A percentile compares a stretch with the other conserved stretches of the same genome.
These are phyloP conservation scores for Blennius ocellaris DNA, from an alignment of 2,113 vertebrate genomes.

Conservation along the genomic window DNA sequence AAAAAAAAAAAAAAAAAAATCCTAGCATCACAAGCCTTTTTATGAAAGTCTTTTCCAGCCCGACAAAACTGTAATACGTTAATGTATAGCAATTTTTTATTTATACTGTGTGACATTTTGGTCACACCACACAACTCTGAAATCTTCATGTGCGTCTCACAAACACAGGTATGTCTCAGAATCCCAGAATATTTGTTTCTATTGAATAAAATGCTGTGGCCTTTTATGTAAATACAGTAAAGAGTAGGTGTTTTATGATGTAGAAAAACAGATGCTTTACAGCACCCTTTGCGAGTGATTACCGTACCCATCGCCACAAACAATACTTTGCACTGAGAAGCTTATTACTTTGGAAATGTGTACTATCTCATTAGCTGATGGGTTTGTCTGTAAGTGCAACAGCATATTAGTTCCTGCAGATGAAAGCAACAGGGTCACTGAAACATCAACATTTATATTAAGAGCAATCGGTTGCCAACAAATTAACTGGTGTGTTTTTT, in stretches of 20 bases:
- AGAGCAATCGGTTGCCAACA: too few species aligned
- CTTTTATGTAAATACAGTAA: background rate
- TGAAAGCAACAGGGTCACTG: background rate
- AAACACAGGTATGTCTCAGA: background rate
- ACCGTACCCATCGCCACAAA: background rate
- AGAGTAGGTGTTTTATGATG: background rate
- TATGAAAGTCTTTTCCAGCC: slow-evolving; percentile 35
- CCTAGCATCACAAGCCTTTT: slow-evolving; percentile 32
- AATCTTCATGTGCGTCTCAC: background rate
- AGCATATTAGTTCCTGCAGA: background rate
- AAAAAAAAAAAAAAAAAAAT: too few species aligned
- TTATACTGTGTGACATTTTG: slow-evolving; percentile 10
- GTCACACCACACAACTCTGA: slow-evolving; percentile 1
- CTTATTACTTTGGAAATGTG: background rate
- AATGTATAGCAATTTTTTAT: slow-evolving; percentile 13
- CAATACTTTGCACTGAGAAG: background rate
- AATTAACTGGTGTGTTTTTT: too few species aligned
- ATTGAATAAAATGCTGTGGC: too few species aligned
- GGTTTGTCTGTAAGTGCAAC: background rate
- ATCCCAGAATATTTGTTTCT: background rate
- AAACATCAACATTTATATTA: too few species aligned
- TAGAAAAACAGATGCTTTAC: background rate
- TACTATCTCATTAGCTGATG: background rate
- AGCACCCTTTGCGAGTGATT: background rate
- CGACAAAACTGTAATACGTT: slow-evolving; percentile 29